Evolutionary conservation across 2,113 vertebrate species (phyloP).

Genomic region (Delphinapterus leucas): DNA sequence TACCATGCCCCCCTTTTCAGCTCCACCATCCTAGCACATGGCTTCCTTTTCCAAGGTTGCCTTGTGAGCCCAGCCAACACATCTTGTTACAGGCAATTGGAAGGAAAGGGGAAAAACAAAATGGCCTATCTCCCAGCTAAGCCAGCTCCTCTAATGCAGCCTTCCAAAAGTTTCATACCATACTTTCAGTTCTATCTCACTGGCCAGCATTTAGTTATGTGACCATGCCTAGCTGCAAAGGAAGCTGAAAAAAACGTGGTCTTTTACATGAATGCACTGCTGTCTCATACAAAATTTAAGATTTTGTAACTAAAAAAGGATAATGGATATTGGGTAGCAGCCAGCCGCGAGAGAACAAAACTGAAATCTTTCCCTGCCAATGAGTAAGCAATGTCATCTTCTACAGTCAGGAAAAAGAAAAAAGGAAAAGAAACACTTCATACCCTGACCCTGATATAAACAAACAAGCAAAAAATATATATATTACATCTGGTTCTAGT

Average conservation of each 20-base stretch:
- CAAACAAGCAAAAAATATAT: not conserved
- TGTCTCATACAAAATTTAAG: not conserved
- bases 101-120: not conserved
- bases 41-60: not conserved
- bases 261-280: not conserved
- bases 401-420: not conserved
- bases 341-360: not conserved
- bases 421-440: not conserved
- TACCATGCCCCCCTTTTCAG: not conserved
- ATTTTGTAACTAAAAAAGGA: not conserved
- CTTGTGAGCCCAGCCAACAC: not conserved
- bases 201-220: not conserved
- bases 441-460: conserved; percentile 7
- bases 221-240: not conserved
- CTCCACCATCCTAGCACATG: not conserved
- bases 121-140: not conserved
- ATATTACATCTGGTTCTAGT: not conserved
- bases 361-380: not conserved
- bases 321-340: not conserved
- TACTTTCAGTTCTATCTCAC: not conserved
- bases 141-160: not conserved
- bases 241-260: not conserved
- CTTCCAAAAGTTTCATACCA: not conserved
- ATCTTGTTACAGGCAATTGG: not conserved
- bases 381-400: not conserved